Evolutionary conservation across 2,113 vertebrate genomes (phyloP).

Genomic region (Tragelaphus strepsiceros): DNA sequence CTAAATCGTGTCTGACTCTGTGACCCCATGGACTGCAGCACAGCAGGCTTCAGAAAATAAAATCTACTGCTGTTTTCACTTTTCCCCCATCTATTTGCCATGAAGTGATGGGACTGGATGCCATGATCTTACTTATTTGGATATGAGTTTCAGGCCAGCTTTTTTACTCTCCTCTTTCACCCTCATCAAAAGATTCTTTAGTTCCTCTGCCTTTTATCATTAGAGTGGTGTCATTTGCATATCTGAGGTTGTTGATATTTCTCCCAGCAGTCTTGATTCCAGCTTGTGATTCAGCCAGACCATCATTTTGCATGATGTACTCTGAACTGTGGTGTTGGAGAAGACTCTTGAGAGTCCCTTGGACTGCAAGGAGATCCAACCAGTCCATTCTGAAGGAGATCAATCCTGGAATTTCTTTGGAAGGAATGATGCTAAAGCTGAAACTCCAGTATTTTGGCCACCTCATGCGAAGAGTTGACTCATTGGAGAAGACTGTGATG

Average conservation of each 20-base stretch:
- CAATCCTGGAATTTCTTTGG: too few relatives aligned
- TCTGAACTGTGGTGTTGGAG: too few relatives aligned
- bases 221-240: not conserved
- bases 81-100: not conserved
- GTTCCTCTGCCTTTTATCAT: not conserved
- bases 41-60: not conserved
- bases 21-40: not conserved
- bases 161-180: not conserved
- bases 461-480: too few relatives aligned
- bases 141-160: not conserved
- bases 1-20: not conserved
- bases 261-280: not conserved
- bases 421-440: too few relatives aligned
- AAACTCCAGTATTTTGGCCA: too few relatives aligned
- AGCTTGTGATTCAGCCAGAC: not conserved
- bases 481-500: too few relatives aligned
- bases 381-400: too few relatives aligned
- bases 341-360: too few relatives aligned
- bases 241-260: not conserved
- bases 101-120: not conserved
- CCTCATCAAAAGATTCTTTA: not conserved
- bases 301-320: not conserved
- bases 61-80: not conserved
- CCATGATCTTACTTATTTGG: not conserved
- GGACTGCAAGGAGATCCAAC: too few relatives aligned